Conservation (phyloP, 1,140 invertebrate genomes). For the Drosophila paulistorum region DNA sequence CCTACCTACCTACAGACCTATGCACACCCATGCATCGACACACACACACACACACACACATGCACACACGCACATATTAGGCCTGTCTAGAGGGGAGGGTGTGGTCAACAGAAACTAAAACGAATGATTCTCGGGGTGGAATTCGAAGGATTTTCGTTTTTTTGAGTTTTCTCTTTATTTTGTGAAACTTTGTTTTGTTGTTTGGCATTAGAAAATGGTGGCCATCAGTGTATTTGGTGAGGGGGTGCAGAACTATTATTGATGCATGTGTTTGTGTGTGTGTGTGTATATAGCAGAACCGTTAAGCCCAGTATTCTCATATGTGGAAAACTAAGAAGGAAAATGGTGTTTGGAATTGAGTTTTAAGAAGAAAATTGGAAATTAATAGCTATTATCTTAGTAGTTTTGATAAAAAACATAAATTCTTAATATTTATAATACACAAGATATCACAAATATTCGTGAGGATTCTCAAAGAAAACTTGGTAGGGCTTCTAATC, state of each 20-base stretch:
- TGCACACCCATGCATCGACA: background rate
- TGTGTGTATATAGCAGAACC: too few relatives aligned
- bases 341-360: too few relatives aligned
- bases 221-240: background rate
- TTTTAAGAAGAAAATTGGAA: too few relatives aligned
- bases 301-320: too few relatives aligned
- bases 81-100: background rate
- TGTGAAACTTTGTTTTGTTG: background rate
- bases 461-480: too few relatives aligned
- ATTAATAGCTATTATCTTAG: too few relatives aligned
- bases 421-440: too few relatives aligned
- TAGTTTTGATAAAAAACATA: too few relatives aligned
- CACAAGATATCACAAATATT: too few relatives aligned
- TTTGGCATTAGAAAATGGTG: background rate
- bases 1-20: background rate
- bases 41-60: background rate
- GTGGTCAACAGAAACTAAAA: background rate
- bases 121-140: constrained; percentile 1
- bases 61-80: background rate
- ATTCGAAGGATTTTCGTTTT: constrained; percentile 1
- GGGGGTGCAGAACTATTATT: background rate
- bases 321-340: too few relatives aligned
- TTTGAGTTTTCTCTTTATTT: background rate
- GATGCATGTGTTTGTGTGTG: too few relatives aligned
- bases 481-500: too few relatives aligned